Evolutionary conservation across 2,888 invertebrate species (phyloP).

Genomic region (Pyrgus malvae): DNA sequence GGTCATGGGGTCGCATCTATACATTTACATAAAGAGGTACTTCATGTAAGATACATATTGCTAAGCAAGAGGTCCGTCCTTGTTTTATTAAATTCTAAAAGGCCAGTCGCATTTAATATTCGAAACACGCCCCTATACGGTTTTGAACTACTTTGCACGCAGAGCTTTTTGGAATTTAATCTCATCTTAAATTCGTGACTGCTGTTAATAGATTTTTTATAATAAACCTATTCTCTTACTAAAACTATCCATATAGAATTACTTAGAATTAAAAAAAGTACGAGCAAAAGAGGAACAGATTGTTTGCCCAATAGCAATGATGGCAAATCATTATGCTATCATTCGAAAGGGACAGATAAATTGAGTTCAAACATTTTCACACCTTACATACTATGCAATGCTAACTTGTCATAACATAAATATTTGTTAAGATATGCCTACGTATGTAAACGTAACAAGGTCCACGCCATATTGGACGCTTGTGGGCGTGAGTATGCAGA

Average conservation of each 20-base stretch:
- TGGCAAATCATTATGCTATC: no score
- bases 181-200: not conserved
- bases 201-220: slow-evolving; percentile 3
- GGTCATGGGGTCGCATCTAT: no score
- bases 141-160: slow-evolving; percentile 14
- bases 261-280: no score
- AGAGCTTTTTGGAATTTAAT: slow-evolving; percentile 16
- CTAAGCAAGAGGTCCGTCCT: slow-evolving; percentile 9
- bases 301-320: no score
- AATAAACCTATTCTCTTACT: no score
- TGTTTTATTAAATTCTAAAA: slow-evolving; percentile 18
- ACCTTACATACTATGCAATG: not conserved
- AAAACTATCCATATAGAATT: no score
- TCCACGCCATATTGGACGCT: slow-evolving; percentile 57
- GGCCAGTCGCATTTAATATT: not conserved
- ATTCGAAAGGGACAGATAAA: no score
- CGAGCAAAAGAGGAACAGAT: no score
- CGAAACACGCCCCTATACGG: slow-evolving; percentile 13
- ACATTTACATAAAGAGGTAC: no score
- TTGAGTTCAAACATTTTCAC: no score
- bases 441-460: slow-evolving; percentile 60
- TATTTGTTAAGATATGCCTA: slow-evolving; percentile 47
- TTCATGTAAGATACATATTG: not conserved
- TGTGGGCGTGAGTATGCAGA: slow-evolving; percentile 71
- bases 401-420: slow-evolving; percentile 11